phyloP scores from a whole-genome alignment of 2,888 invertebrate genomes.

The Lochmaea crataegi region DNA sequence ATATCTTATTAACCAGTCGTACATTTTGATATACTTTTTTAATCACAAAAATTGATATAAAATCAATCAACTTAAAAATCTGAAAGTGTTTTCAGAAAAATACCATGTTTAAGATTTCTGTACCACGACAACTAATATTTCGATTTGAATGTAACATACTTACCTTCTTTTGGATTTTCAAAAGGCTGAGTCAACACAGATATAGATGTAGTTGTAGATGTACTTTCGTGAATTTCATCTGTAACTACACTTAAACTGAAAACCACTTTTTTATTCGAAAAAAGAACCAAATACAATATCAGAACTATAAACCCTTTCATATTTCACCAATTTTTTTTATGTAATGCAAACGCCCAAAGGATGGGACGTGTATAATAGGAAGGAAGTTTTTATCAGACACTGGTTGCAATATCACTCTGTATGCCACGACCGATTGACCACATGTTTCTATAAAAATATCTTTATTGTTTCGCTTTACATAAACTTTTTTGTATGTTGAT shows the following conservation, averaged over 20 bases:
- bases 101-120: too few relatives aligned
- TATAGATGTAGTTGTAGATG: too few relatives aligned
- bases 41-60: too few relatives aligned
- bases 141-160: too few relatives aligned
- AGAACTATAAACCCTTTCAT: conserved; percentile 31
- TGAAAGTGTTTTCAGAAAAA: too few relatives aligned
- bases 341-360: background rate
- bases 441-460: conserved; percentile 20
- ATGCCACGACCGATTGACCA: conserved; percentile 33
- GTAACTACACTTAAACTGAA: background rate
- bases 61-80: too few relatives aligned
- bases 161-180: too few relatives aligned
- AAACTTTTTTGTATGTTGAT: conserved; percentile 14
- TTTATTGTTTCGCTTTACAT: conserved; percentile 2
- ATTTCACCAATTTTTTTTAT: conserved; percentile 8
- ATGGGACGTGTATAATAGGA: background rate
- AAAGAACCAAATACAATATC: background rate
- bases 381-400: conserved; percentile 44
- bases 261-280: background rate
- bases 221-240: too few relatives aligned
- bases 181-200: too few relatives aligned
- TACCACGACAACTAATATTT: too few relatives aligned
- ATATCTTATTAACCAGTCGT: too few relatives aligned
- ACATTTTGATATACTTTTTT: too few relatives aligned
- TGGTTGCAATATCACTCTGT: conserved; percentile 36